Percentiles rank a stretch among this genome's conserved stretches.
phyloP scores from a whole-genome alignment of 2,888 invertebrate genomes.

The Trichopria drosophilae region DNA sequence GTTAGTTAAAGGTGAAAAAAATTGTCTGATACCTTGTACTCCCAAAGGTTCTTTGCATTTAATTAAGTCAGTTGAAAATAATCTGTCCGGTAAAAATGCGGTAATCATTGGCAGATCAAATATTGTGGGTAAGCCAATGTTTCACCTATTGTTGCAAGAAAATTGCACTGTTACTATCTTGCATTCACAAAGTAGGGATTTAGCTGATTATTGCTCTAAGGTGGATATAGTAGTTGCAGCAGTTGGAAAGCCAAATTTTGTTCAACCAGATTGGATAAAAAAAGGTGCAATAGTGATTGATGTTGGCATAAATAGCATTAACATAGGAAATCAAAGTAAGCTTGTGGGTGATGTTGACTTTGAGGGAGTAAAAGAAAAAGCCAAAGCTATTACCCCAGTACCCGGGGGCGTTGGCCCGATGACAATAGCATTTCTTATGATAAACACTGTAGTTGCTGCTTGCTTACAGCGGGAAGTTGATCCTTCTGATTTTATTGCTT shows the following conservation, averaged over 20 bases:
- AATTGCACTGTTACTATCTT: constrained; percentile 66
- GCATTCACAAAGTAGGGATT: constrained; percentile 14
- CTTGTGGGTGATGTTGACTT: constrained; percentile 87
- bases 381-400: constrained; percentile 82
- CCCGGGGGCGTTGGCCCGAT: constrained; percentile 90
- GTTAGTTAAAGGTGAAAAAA: constrained; percentile 64
- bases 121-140: constrained; percentile 83
- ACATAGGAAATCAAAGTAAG: constrained; percentile 66
- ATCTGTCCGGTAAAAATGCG: constrained; percentile 80
- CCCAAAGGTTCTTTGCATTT: constrained; percentile 45
- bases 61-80: constrained; percentile 62
- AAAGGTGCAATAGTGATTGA: constrained; percentile 84
- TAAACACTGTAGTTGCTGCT: no score
- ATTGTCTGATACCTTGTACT: constrained; percentile 35
- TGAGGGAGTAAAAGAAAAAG: constrained; percentile 76
- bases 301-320: constrained; percentile 77
- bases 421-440: no score
- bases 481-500: no score
- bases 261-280: constrained; percentile 80
- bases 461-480: no score
- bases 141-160: constrained; percentile 75
- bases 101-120: constrained; percentile 86
- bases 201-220: constrained; percentile 36
- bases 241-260: constrained; percentile 70
- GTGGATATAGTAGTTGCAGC: constrained; percentile 79